phyloP scores from a whole-genome alignment of 2,888 invertebrate genomes.

The Sialis lutaria region DNA sequence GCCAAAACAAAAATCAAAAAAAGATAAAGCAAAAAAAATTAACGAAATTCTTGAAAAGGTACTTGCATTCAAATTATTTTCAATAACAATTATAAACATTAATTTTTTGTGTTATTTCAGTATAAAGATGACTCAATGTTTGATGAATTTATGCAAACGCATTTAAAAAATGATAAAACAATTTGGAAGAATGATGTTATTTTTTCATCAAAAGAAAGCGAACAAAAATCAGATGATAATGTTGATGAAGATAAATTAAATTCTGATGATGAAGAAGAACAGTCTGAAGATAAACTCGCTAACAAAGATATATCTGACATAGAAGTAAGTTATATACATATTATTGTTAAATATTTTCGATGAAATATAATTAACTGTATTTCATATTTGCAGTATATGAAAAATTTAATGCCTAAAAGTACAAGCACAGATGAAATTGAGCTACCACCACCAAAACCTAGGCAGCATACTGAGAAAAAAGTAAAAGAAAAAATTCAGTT shows the following conservation, averaged over 20 bases:
- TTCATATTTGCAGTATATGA: constrained; percentile 45
- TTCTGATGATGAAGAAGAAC: constrained; percentile 14
- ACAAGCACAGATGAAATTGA: constrained; percentile 15
- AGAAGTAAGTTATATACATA: constrained; percentile 30
- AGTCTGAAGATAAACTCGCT: constrained; percentile 36
- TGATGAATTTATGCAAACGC: constrained; percentile 75
- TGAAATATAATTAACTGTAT: constrained; percentile 3
- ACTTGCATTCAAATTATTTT: constrained; percentile 9
- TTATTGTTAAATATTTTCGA: constrained; percentile 1
- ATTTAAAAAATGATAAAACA: constrained; percentile 34
- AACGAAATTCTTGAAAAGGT: constrained; percentile 51
- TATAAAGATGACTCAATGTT: constrained; percentile 81
- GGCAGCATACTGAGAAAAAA: constrained; percentile 26
- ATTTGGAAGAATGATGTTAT: constrained; percentile 37
- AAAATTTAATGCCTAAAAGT: constrained; percentile 39
- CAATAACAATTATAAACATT: constrained; percentile 2
- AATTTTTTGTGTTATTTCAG: constrained; percentile 26
- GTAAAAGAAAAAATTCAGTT: constrained; percentile 24
- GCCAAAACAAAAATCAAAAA: constrained; percentile 9
- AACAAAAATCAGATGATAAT: constrained; percentile 15
- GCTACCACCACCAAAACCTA: constrained; percentile 13
- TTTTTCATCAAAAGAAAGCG: constrained; percentile 13
- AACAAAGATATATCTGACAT: constrained; percentile 59
- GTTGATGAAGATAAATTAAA: constrained; percentile 15
- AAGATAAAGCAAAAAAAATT: constrained; percentile 31